Evolutionary conservation across 2,113 vertebrate species (phyloP).

Genomic region (Pelusios castaneus): DNA sequence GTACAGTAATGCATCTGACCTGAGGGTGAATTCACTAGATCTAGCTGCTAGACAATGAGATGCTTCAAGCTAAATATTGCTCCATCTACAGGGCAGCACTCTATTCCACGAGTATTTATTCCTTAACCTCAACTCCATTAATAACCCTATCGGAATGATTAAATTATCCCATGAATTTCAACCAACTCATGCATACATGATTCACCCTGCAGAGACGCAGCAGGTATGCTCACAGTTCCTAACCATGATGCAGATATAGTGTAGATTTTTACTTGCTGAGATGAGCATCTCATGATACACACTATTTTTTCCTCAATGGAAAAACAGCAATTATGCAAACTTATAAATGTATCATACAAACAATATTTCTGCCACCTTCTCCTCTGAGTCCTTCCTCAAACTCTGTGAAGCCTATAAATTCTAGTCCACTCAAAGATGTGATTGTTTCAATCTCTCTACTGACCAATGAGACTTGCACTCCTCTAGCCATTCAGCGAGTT

Average conservation of each 20-base stretch:
- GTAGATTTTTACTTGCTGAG: neutral
- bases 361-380: neutral
- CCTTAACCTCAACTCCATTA: neutral
- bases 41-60: neutral
- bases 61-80: neutral
- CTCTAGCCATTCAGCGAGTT: neutral
- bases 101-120: neutral
- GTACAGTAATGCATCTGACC: neutral
- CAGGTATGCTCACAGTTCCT: neutral
- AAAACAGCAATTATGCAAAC: neutral
- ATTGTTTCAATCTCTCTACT: neutral
- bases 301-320: rapidly evolving
- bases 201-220: rapidly evolving
- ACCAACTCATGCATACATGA: neutral
- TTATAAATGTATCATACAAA: neutral
- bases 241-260: neutral
- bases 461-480: neutral
- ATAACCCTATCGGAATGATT: neutral
- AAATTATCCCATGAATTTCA: neutral
- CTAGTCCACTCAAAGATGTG: neutral
- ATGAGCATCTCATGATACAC: rapidly evolving
- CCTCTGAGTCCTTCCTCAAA: neutral
- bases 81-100: neutral
- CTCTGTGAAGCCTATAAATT: rapidly evolving
- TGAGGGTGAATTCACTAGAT: neutral